These are phyloP conservation scores for Numenius phaeopus DNA, from an alignment of 2,797 vertebrate genomes.

Conservation along the genomic window DNA sequence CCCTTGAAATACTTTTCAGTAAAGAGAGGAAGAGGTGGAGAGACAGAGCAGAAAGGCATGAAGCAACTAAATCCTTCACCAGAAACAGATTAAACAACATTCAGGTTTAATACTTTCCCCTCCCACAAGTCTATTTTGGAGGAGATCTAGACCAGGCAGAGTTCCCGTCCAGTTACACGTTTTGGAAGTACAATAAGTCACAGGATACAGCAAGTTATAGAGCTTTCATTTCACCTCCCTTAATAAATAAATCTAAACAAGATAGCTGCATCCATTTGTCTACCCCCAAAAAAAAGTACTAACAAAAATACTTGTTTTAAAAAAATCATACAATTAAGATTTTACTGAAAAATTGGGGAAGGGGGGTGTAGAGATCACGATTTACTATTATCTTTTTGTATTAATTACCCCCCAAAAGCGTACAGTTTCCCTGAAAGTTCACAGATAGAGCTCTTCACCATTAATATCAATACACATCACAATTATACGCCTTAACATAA, in stretches of 20 bases:
- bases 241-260: background rate
- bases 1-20: background rate
- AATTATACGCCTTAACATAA: background rate
- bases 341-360: fast-evolving
- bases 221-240: background rate
- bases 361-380: fast-evolving
- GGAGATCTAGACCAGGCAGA: background rate
- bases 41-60: background rate
- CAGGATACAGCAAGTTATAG: background rate
- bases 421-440: background rate
- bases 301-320: background rate
- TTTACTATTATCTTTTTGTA: background rate
- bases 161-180: background rate
- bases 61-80: background rate
- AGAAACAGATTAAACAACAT: background rate
- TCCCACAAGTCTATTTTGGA: background rate
- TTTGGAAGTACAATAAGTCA: background rate
- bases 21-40: background rate
- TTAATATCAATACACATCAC: background rate
- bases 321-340: background rate
- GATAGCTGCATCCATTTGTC: background rate
- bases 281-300: background rate
- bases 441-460: background rate
- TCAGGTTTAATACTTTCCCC: background rate
- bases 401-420: background rate